A percentile compares a stretch with the other conserved stretches of the same genome.
phyloP scores from a whole-genome alignment of 2,888 invertebrate genomes.

The Eristalis pertinax region DNA sequence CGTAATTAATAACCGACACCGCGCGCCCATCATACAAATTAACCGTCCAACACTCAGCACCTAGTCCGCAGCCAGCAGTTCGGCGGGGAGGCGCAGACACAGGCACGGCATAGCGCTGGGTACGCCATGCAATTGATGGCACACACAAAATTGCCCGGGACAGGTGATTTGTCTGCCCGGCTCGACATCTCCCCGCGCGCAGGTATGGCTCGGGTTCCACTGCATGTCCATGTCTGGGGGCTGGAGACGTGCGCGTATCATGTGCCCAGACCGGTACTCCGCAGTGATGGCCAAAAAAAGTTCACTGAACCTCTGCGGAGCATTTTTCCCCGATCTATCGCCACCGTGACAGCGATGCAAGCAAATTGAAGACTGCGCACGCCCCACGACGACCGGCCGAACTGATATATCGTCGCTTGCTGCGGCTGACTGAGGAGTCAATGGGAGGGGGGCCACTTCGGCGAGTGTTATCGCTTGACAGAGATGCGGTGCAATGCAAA shows the following conservation, averaged over 20 bases:
- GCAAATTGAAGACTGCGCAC: slow-evolving; percentile 8
- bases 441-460: slow-evolving; percentile 26
- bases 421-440: slow-evolving; percentile 37
- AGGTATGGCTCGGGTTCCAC: slow-evolving; percentile 28
- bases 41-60: slow-evolving; percentile 64
- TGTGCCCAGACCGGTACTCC: slow-evolving; percentile 25
- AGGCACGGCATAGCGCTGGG: slow-evolving; percentile 3
- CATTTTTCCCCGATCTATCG: slow-evolving; percentile 47
- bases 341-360: slow-evolving; percentile 11
- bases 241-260: not conserved
- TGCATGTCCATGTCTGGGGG: not conserved
- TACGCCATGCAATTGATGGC: slow-evolving; percentile 56
- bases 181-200: not conserved
- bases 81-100: not conserved
- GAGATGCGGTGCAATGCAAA: slow-evolving; percentile 24
- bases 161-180: slow-evolving; percentile 69
- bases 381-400: not conserved
- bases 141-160: slow-evolving; percentile 58
- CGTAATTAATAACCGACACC: slow-evolving; percentile 70
- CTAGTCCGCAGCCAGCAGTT: not conserved
- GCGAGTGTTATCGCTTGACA: slow-evolving; percentile 26
- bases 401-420: slow-evolving; percentile 33
- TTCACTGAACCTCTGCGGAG: slow-evolving; percentile 53
- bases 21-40: slow-evolving; percentile 67
- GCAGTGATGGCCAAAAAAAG: slow-evolving; percentile 53